Conservation (phyloP, 2,888 invertebrate species). For the Mayetiola destructor region DNA sequence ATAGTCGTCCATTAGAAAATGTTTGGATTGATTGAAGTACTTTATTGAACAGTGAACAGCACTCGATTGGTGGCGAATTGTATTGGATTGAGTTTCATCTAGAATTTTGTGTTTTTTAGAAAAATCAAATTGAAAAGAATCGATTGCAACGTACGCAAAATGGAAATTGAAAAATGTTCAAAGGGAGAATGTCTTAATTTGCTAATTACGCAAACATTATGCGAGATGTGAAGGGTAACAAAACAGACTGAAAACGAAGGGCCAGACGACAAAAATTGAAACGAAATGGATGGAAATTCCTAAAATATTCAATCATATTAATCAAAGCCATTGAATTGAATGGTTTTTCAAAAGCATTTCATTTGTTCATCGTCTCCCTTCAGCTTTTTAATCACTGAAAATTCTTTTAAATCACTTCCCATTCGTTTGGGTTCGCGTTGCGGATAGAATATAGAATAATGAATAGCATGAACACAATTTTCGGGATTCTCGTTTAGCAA, state of each 20-base stretch:
- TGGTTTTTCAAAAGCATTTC: no score
- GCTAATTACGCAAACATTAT: neutral
- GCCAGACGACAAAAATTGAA: neutral
- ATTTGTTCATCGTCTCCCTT: no score
- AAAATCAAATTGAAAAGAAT: no score
- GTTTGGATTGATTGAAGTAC: no score
- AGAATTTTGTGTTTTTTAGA: no score
- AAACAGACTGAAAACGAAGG: neutral
- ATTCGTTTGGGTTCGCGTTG: neutral
- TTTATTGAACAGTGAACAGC: no score
- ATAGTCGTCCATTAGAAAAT: no score
- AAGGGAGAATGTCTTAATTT: neutral
- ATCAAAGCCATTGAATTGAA: constrained; percentile 10
- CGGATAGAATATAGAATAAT: neutral
- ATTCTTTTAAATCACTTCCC: neutral
- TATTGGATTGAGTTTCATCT: no score
- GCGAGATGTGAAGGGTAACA: neutral
- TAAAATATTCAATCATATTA: constrained; percentile 8
- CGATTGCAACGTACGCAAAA: no score
- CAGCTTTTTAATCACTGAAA: neutral
- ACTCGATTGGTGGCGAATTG: no score
- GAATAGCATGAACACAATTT: neutral
- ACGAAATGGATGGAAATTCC: neutral
- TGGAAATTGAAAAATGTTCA: no score
- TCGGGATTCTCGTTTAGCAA: constrained; percentile 4